Percentiles rank a stretch among this genome's conserved stretches.
phyloP scores from a whole-genome alignment of 2,797 vertebrate species.

The Podarcis lilfordi region DNA sequence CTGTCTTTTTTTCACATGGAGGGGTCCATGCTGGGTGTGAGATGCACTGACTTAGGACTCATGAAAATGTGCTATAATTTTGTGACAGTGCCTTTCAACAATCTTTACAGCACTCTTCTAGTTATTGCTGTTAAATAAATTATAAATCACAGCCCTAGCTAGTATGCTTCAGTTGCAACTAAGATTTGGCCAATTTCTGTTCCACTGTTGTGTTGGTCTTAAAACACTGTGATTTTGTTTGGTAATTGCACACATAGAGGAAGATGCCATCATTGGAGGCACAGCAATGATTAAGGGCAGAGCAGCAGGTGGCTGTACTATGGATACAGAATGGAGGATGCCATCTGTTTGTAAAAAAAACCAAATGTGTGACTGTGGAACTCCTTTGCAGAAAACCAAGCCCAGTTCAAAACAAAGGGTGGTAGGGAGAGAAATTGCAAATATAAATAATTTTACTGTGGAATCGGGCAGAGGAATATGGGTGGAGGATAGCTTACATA shows the following conservation, averaged over 20 bases:
- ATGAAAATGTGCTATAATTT: neutral
- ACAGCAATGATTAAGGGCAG: neutral
- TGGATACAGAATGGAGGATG: neutral
- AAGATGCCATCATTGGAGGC: neutral
- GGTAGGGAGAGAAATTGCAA: neutral
- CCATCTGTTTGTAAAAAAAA: conserved; percentile 9
- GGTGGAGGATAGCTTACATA: neutral
- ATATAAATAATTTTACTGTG: neutral
- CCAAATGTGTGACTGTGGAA: neutral
- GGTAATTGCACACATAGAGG: neutral
- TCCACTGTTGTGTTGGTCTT: neutral
- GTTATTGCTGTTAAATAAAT: neutral
- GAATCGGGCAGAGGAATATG: neutral
- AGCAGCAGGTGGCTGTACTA: neutral
- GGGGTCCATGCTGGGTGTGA: neutral
- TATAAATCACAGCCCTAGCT: neutral
- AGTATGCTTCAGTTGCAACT: neutral
- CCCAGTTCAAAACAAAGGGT: neutral
- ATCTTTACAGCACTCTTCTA: neutral
- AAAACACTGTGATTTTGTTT: conserved; percentile 22
- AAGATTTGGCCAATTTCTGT: neutral
- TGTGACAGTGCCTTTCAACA: neutral
- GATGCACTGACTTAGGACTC: neutral
- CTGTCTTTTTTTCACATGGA: neutral
- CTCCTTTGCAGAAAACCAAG: neutral